These are phyloP conservation scores for Patella caerulea DNA, from an alignment of 2,888 invertebrate species.

Conservation along the genomic window DNA sequence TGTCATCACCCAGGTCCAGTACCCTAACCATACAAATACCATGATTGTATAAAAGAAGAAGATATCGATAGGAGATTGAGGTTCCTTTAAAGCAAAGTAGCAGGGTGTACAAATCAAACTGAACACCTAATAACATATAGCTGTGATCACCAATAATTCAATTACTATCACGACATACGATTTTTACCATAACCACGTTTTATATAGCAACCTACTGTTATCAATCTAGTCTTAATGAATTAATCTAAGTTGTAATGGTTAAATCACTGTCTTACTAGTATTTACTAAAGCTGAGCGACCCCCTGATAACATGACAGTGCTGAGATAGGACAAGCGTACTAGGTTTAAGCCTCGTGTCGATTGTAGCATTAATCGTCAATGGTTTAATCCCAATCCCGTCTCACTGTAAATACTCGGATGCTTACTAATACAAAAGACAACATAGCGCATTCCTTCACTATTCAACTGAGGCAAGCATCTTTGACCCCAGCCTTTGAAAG, in stretches of 20 bases:
- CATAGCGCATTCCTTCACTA: constrained; percentile 8
- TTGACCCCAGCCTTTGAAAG: constrained; percentile 10
- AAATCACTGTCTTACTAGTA: neutral
- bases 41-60: no score
- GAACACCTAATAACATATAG: no score
- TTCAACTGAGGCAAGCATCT: constrained; percentile 10
- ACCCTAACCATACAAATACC: no score
- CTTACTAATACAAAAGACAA: constrained; percentile 12
- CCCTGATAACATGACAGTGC: neutral
- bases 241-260: constrained; percentile 10
- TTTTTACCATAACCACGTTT: no score
- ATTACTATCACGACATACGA: no score
- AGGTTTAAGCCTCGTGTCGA: constrained; percentile 9
- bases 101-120: no score
- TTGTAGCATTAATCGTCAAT: constrained; percentile 9
- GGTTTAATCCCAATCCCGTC: neutral
- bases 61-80: no score
- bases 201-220: no score
- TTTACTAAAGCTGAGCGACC: constrained; percentile 4
- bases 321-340: neutral
- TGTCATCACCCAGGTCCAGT: no score
- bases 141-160: no score
- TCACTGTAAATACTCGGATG: constrained; percentile 3
- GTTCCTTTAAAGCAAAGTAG: no score
- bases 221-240: neutral